These are phyloP conservation scores for Podiceps cristatus DNA, from an alignment of 2,113 vertebrate genomes.

Conservation along the genomic window DNA sequence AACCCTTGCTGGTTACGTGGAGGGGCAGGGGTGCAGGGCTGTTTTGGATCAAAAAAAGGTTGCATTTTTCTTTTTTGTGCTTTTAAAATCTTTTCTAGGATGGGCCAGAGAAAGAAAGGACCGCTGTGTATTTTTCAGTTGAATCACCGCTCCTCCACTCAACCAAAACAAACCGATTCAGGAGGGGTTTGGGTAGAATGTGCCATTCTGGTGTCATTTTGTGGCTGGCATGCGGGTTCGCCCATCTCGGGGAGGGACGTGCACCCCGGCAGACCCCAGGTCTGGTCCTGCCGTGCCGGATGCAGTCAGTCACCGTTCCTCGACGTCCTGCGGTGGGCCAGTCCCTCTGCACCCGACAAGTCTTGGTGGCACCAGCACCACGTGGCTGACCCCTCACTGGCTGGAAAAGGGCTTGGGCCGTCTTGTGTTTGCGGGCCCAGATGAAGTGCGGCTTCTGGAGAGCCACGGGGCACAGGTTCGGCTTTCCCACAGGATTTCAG, in stretches of 20 bases:
- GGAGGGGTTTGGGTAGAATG: neutral
- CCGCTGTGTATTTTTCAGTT: neutral
- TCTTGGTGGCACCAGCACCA: neutral
- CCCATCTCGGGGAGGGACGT: neutral
- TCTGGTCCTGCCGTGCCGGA: neutral
- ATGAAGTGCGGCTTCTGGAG: neutral
- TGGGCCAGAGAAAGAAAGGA: neutral
- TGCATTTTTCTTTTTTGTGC: neutral
- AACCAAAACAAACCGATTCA: neutral
- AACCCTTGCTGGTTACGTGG: accelerated
- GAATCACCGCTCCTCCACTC: neutral
- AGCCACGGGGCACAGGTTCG: accelerated
- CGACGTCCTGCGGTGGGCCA: neutral
- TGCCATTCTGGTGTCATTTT: neutral
- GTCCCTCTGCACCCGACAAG: neutral
- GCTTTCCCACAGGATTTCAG: neutral
- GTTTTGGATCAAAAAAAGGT: neutral
- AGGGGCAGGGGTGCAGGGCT: neutral
- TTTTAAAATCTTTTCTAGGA: neutral
- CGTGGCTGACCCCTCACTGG: accelerated
- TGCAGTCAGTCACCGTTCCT: too few species aligned
- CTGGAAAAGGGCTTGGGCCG: neutral
- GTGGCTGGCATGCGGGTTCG: neutral
- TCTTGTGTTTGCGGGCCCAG: neutral
- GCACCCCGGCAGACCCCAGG: neutral